Evolutionary conservation across 2,888 invertebrate genomes (phyloP).

Genomic region (Oxytorus armatus): DNA sequence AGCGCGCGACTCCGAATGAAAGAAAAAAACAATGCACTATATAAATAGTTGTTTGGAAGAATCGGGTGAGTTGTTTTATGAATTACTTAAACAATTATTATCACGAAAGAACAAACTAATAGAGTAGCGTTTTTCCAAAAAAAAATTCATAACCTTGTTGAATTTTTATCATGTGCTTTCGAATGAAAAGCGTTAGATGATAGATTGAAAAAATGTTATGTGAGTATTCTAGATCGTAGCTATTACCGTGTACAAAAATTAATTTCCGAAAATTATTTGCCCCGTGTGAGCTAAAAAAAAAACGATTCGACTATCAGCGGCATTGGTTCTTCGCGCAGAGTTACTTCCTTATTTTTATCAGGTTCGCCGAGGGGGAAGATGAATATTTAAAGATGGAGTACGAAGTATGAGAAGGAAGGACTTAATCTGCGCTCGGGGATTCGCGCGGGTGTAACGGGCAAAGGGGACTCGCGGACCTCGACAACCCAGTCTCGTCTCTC

Average conservation of each 20-base stretch:
- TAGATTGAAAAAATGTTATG: neutral
- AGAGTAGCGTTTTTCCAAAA: neutral
- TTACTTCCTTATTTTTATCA: constrained; percentile 87
- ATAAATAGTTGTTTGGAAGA: constrained; percentile 26
- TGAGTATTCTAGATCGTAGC: neutral
- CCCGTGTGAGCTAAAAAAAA: constrained; percentile 42
- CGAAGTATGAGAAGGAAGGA: constrained; percentile 72
- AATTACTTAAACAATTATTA: constrained; percentile 10
- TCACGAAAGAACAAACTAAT: constrained; percentile 56
- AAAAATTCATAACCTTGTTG: neutral
- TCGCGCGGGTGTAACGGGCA: constrained; percentile 74
- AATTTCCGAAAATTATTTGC: constrained; percentile 20
- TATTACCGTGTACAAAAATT: constrained; percentile 4
- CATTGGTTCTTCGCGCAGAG: constrained; percentile 21
- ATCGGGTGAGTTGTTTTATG: no score
- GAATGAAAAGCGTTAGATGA: no score
- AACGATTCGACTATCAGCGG: constrained; percentile 82
- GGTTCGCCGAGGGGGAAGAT: constrained; percentile 85
- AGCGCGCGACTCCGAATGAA: constrained; percentile 13
- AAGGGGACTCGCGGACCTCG: constrained; percentile 46
- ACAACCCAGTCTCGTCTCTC: constrained; percentile 19
- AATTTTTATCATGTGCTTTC: neutral
- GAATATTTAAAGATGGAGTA: constrained; percentile 86
- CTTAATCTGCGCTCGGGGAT: constrained; percentile 87
- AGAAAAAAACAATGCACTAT: constrained; percentile 6